phyloP scores from a whole-genome alignment of 2,113 vertebrate species.

The Pao palembangensis region DNA sequence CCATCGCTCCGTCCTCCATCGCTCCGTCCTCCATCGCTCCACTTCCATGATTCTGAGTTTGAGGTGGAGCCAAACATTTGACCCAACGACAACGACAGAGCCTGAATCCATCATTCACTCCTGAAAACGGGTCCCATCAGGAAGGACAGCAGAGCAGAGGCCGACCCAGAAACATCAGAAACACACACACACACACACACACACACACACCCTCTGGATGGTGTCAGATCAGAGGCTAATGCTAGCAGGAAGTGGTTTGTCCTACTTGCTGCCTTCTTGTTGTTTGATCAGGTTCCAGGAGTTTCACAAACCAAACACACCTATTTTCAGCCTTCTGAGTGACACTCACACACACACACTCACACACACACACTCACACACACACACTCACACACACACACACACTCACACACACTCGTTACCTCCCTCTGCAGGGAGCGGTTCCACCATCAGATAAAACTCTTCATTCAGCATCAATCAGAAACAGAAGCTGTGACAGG shows the following conservation, averaged over 20 bases:
- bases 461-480: too few relatives aligned
- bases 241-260: slow-evolving; percentile 25
- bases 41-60: slow-evolving; percentile 5
- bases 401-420: too few relatives aligned
- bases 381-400: too few relatives aligned
- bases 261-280: slow-evolving; percentile 27
- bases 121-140: too few relatives aligned
- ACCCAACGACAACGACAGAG: slow-evolving; percentile 20
- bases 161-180: too few relatives aligned
- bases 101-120: too few relatives aligned
- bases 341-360: too few relatives aligned
- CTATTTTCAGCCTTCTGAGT: slow-evolving; percentile 2
- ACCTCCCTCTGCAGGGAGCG: too few relatives aligned
- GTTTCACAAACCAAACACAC: slow-evolving; percentile 12
- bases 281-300: slow-evolving; percentile 18
- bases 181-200: too few relatives aligned
- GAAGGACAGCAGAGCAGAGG: slow-evolving; percentile 40
- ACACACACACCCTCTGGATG: too few relatives aligned
- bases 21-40: not conserved
- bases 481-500: slow-evolving; percentile 42
- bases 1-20: slow-evolving; percentile 18
- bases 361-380: too few relatives aligned
- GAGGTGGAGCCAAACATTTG: slow-evolving; percentile 3
- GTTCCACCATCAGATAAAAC: too few relatives aligned
- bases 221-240: slow-evolving; percentile 29